These are phyloP conservation scores for Cataglyphis livida DNA, from an alignment of 2,888 invertebrate species.

Conservation along the genomic window DNA sequence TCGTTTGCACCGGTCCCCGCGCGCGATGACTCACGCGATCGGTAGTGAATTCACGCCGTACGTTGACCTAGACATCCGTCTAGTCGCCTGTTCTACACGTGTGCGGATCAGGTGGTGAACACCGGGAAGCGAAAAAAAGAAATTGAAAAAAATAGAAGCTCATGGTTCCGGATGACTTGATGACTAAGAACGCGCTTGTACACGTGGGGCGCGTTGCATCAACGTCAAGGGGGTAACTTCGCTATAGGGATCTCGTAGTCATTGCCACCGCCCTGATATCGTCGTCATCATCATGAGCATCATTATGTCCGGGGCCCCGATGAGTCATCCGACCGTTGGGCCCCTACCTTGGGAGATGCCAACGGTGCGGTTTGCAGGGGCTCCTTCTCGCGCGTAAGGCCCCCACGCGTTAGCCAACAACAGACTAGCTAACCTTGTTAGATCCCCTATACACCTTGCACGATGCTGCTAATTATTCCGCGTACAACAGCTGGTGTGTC, in stretches of 20 bases:
- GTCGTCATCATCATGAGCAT: constrained; percentile 52
- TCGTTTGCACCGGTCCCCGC: constrained; percentile 40
- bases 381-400: constrained; percentile 61
- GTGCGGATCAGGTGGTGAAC: constrained; percentile 62
- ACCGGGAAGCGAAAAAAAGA: constrained; percentile 3
- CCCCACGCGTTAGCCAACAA: constrained; percentile 45
- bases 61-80: constrained; percentile 71
- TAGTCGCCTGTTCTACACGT: constrained; percentile 67
- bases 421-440: constrained; percentile 82
- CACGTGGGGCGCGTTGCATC: constrained; percentile 72
- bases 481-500: constrained; percentile 60
- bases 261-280: constrained; percentile 62
- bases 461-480: constrained; percentile 76
- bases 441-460: constrained; percentile 76
- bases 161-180: constrained; percentile 54
- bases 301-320: constrained; percentile 63
- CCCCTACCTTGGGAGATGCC: constrained; percentile 55
- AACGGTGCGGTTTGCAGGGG: constrained; percentile 59
- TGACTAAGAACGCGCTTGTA: constrained; percentile 73
- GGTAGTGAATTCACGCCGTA: constrained; percentile 63
- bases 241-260: constrained; percentile 63
- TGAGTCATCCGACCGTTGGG: constrained; percentile 75
- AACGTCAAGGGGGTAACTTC: constrained; percentile 78
- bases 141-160: constrained; percentile 38
- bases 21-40: constrained; percentile 68